Evolutionary conservation across 1,140 invertebrate genomes (phyloP).

Genomic region (Heterodera carotae): DNA sequence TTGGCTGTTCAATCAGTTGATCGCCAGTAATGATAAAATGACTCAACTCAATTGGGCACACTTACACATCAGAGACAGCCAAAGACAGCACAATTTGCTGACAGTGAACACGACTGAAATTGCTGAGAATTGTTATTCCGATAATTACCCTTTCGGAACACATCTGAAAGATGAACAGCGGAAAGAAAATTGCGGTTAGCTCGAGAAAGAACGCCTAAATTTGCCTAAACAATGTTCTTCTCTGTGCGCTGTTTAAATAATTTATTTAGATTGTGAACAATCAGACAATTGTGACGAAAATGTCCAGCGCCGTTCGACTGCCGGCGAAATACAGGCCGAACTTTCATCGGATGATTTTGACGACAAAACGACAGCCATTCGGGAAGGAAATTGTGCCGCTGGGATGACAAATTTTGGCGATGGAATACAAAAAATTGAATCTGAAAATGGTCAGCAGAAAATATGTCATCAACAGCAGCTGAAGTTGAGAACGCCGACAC

Average conservation of each 20-base stretch:
- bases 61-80: background rate
- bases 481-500: background rate
- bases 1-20: conserved; percentile 12
- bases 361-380: background rate
- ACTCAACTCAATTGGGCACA: background rate
- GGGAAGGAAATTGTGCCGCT: background rate
- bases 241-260: no score
- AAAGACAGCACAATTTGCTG: background rate
- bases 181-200: background rate
- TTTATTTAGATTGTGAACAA: background rate
- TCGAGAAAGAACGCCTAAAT: no score
- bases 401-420: no score
- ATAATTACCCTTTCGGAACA: background rate
- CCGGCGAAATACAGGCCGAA: conserved; percentile 7
- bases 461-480: background rate
- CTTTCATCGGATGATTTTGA: conserved; percentile 7
- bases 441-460: background rate
- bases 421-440: background rate
- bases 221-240: no score
- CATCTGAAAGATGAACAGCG: background rate
- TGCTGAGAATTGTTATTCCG: background rate
- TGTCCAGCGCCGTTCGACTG: background rate
- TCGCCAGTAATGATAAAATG: conserved; percentile 2
- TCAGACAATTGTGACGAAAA: background rate
- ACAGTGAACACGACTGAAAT: background rate